Evolutionary conservation across 2,797 vertebrate genomes (phyloP), one percentile per base, ranked within the genome.

Genomic region (Gobio occitaniae): DNA sequence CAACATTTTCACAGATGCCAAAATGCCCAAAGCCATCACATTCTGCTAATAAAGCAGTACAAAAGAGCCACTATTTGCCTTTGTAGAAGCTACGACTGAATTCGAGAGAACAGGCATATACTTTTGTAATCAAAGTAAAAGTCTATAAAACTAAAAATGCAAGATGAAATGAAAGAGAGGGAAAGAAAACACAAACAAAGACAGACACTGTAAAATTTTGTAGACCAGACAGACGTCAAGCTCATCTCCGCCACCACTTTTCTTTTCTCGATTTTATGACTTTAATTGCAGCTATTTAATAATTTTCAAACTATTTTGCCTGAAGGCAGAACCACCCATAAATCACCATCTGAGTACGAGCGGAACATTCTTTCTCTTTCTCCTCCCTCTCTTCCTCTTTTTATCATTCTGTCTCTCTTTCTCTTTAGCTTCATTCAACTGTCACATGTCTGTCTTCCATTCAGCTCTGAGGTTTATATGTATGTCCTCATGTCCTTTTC

Each of bases 271-370:
- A 41, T 93, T 92, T 94, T 94, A 95, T 94, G 93, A 93, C 91
- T 95, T 94, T 95, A 95, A 95, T 94, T 95, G 93, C 92, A 94
- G 91, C 86, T 78, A 66, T 94, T 95, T 95, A 95, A 95, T 95
- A 95, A 95, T 94, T 93, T 92, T 91, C 91, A 90, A 94, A 94
- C 91, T 93, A 93, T 94, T 94, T 93, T 89, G 90, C 93, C 94
- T 89, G 87, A 92, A 94, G 94, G 92, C 70, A 89, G 89, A 90
- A 89, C 89, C 91, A 86, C 90, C 92, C 91, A 93, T 95, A 96
- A 95, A 95, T 92, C 90, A 93, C 71, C 36, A 47, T 77, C 52
- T 56, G 72, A 78, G 63, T 8, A 25, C 93, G 92, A 93, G 94
- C 92, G 93, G 94, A 95, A 96, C 93, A 94, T 95, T 94, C 90